Percentiles rank a stretch among this genome's conserved stretches.
Evolutionary conservation across 1,140 invertebrate genomes (phyloP).

Genomic region (Oreohelix idahoensis): DNA sequence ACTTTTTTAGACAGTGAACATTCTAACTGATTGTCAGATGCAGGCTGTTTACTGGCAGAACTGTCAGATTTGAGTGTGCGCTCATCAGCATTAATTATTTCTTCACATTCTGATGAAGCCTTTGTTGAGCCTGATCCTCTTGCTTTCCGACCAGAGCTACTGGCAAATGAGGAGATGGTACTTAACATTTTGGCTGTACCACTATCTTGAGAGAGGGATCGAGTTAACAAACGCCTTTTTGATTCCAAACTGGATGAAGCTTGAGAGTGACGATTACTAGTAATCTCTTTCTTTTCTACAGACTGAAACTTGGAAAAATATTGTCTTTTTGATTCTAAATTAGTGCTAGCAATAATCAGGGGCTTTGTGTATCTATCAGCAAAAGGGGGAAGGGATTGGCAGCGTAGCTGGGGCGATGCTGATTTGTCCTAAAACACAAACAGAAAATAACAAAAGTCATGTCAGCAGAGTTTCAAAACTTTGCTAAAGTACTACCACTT

Average conservation of each 20-base stretch:
- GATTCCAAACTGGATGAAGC: background rate
- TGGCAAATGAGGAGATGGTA: background rate
- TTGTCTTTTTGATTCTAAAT: conserved; percentile 7
- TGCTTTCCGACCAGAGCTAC: background rate
- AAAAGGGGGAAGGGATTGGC: conserved; percentile 32
- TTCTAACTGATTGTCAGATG: background rate
- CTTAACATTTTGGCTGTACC: background rate
- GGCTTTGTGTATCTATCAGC: conserved; percentile 3
- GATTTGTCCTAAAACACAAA: conserved; percentile 10
- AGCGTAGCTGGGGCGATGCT: background rate
- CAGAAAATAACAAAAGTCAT: conserved; percentile 3
- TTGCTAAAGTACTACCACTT: no score
- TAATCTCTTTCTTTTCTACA: conserved; percentile 8
- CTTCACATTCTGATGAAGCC: conserved; percentile 6
- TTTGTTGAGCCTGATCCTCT: background rate
- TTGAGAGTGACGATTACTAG: background rate
- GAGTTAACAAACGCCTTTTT: background rate
- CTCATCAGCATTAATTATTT: background rate
- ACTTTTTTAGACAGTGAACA: background rate
- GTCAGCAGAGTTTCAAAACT: background rate
- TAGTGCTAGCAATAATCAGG: background rate
- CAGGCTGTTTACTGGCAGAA: background rate
- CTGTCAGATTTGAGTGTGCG: background rate
- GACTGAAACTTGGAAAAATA: conserved; percentile 13
- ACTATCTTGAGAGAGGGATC: conserved; percentile 5